phyloP scores from a whole-genome alignment of 2,888 invertebrate species.

The Trichacis sp. region DNA sequence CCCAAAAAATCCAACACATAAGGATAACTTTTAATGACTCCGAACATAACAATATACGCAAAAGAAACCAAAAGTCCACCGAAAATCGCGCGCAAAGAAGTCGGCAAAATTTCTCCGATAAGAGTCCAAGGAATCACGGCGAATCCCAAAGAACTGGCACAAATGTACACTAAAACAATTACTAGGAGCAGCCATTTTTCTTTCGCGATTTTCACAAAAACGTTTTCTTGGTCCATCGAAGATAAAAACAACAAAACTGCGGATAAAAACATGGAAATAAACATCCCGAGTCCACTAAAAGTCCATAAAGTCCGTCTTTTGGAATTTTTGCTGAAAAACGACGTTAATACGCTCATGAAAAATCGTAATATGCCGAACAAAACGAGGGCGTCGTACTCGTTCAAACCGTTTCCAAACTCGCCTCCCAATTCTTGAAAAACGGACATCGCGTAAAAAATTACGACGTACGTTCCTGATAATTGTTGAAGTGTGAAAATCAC shows the following conservation, averaged over 20 bases:
- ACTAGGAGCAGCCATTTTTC: constrained; percentile 68
- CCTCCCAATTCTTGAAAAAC: constrained; percentile 70
- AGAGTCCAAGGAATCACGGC: constrained; percentile 74
- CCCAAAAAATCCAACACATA: constrained; percentile 66
- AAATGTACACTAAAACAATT: constrained; percentile 71
- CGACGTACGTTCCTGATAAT: constrained; percentile 72
- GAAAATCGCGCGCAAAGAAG: constrained; percentile 70
- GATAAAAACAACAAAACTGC: constrained; percentile 59
- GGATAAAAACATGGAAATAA: constrained; percentile 67
- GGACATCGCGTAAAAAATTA: constrained; percentile 73
- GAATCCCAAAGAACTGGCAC: constrained; percentile 71
- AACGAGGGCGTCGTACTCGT: constrained; percentile 70
- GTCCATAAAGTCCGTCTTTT: constrained; percentile 71
- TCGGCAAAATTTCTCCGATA: constrained; percentile 71
- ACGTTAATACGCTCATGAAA: constrained; percentile 70
- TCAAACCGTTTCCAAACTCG: constrained; percentile 65
- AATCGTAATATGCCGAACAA: constrained; percentile 71
- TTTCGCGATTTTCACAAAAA: constrained; percentile 48
- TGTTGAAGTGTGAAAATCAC: constrained; percentile 69
- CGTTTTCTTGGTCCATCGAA: constrained; percentile 44
- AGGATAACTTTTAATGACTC: constrained; percentile 71
- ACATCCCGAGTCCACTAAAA: constrained; percentile 72
- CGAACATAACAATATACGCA: constrained; percentile 73
- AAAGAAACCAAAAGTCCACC: constrained; percentile 71
- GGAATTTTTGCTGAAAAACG: constrained; percentile 69